A percentile compares a stretch with the other conserved stretches of the same genome.
Evolutionary conservation across 2,888 invertebrate species (phyloP).

Genomic region (Thelaira solivaga): DNA sequence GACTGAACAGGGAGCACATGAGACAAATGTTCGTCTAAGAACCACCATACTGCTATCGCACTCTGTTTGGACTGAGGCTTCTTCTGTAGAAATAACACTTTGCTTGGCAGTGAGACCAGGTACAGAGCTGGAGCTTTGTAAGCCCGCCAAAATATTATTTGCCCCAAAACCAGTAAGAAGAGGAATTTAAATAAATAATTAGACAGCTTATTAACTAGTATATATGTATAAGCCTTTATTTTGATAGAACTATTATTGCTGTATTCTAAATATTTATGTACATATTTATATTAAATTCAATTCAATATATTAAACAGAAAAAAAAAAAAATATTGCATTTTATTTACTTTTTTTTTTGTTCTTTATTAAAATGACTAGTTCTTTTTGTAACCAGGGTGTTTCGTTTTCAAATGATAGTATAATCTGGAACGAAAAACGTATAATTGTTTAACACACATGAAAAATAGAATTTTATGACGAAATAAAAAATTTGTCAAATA

Average conservation of each 20-base stretch:
- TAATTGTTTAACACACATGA: neutral
- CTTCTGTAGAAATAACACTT: constrained; percentile 90
- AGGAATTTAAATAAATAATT: constrained; percentile 79
- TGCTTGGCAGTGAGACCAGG: constrained; percentile 85
- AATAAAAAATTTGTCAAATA: too few species aligned
- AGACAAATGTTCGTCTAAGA: constrained; percentile 81
- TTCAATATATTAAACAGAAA: neutral
- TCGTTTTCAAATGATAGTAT: constrained; percentile 47
- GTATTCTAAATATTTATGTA: neutral
- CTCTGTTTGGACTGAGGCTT: constrained; percentile 94
- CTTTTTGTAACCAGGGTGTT: constrained; percentile 30
- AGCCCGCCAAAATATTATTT: constrained; percentile 90
- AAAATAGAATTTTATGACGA: neutral
- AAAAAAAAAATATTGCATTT: too few species aligned
- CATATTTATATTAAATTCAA: neutral
- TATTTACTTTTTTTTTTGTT: neutral
- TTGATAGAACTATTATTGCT: constrained; percentile 2
- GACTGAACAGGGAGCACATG: constrained; percentile 79
- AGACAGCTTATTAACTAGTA: constrained; percentile 3
- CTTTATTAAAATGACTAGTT: neutral
- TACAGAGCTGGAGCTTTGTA: constrained; percentile 87
- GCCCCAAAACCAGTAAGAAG: constrained; percentile 93
- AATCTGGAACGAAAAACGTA: constrained; percentile 35
- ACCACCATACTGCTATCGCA: constrained; percentile 91
- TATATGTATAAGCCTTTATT: constrained; percentile 10